Conservation (phyloP, 2,888 invertebrate species). For the Clivina fossor region DNA sequence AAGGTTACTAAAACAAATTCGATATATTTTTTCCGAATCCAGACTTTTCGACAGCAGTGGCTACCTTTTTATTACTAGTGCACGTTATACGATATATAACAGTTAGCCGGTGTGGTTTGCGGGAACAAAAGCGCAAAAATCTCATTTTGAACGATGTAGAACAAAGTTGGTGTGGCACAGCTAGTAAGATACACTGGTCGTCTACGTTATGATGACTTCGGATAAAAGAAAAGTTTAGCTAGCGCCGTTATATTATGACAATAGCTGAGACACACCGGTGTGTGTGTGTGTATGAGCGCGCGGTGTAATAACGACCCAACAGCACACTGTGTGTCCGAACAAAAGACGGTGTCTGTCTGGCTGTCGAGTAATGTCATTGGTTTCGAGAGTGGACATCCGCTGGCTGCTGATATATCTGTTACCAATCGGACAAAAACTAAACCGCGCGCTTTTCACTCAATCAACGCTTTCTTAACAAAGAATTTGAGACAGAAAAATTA, state of each 20-base stretch:
- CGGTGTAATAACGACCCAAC: slow-evolving; percentile 47
- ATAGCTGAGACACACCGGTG: too few relatives aligned
- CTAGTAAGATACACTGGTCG: too few relatives aligned
- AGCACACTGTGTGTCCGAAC: slow-evolving; percentile 15
- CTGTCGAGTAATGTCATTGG: slow-evolving; percentile 6
- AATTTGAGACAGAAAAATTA: not conserved
- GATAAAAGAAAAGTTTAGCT: slow-evolving; percentile 51
- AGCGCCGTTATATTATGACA: slow-evolving; percentile 50
- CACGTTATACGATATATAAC: slow-evolving; percentile 49
- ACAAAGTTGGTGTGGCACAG: slow-evolving; percentile 42
- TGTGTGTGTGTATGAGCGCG: too few relatives aligned
- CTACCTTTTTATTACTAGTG: slow-evolving; percentile 36
- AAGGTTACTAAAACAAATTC: too few relatives aligned
- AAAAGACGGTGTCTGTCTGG: slow-evolving; percentile 11
- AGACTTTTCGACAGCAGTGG: slow-evolving; percentile 8
- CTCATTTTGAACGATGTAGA: slow-evolving; percentile 51
- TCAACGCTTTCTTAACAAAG: slow-evolving; percentile 1
- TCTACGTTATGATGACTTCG: slow-evolving; percentile 50
- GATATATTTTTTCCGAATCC: not conserved
- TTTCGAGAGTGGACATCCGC: not conserved
- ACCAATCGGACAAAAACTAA: too few relatives aligned
- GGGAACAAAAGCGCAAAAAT: slow-evolving; percentile 51
- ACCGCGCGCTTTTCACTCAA: too few relatives aligned
- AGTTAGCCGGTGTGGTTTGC: slow-evolving; percentile 50
- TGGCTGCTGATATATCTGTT: not conserved